Evolutionary conservation across 2,888 invertebrate species (phyloP).

Genomic region (Endomychus coccineus): DNA sequence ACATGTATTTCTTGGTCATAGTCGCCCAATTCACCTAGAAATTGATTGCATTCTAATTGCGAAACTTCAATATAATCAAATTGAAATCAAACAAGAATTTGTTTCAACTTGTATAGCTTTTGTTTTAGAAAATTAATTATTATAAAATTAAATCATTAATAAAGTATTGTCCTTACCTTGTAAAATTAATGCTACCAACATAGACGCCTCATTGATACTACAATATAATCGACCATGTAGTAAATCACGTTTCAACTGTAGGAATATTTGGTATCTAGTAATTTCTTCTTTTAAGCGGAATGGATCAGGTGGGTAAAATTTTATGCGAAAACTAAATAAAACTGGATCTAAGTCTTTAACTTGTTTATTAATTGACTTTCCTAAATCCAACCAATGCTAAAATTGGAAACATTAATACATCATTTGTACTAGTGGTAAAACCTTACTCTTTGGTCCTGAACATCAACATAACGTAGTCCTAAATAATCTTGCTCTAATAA

Average conservation of each 20-base stretch:
- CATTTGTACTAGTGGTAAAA: slow-evolving; percentile 4
- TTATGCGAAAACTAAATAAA: slow-evolving; percentile 91
- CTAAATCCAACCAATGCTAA: slow-evolving; percentile 91
- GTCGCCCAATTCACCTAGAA: slow-evolving; percentile 89
- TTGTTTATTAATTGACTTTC: slow-evolving; percentile 84
- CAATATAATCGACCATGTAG: slow-evolving; percentile 92
- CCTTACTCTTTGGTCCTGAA: slow-evolving; percentile 75
- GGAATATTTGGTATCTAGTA: slow-evolving; percentile 88
- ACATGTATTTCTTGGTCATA: slow-evolving; percentile 82
- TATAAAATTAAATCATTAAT: no score
- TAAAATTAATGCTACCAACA: slow-evolving; percentile 84
- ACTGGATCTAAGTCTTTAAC: slow-evolving; percentile 90
- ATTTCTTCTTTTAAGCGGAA: slow-evolving; percentile 87
- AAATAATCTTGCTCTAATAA: slow-evolving; percentile 92
- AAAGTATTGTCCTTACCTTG: slow-evolving; percentile 79
- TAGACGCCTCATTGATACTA: slow-evolving; percentile 79
- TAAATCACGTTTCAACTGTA: slow-evolving; percentile 89
- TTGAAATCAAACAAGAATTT: no score
- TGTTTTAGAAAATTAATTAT: no score
- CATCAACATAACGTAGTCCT: slow-evolving; percentile 86
- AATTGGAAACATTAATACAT: slow-evolving; percentile 36
- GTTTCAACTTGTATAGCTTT: no score
- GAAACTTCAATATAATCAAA: no score
- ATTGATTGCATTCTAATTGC: no score
- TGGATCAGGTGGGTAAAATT: slow-evolving; percentile 96